phyloP scores from a whole-genome alignment of 2,888 invertebrate species.

The Lycophotia porphyrea region DNA sequence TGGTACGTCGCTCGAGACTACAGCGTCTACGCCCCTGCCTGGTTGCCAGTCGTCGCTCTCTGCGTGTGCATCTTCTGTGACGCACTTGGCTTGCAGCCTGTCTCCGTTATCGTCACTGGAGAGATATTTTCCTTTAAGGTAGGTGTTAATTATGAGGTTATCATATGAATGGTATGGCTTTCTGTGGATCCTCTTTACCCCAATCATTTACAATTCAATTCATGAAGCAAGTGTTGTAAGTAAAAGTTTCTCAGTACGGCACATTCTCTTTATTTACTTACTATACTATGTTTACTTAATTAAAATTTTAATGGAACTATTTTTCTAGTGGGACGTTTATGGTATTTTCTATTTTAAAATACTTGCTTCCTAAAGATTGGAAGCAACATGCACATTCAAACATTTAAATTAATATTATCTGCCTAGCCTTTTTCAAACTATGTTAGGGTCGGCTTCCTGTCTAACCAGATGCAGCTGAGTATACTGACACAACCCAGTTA shows the following conservation, averaged over 20 bases:
- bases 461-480: no score
- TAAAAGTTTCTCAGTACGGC: background rate
- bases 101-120: slow-evolving; percentile 86
- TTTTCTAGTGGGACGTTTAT: background rate
- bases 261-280: no score
- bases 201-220: background rate
- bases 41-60: slow-evolving; percentile 87
- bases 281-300: no score
- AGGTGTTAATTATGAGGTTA: background rate
- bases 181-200: background rate
- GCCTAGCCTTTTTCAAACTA: no score
- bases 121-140: slow-evolving; percentile 89
- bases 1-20: slow-evolving; percentile 81
- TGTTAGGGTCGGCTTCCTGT: no score
- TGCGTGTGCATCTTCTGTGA: slow-evolving; percentile 89
- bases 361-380: background rate
- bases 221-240: background rate
- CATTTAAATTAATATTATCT: no score
- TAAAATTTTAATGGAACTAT: no score
- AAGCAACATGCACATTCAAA: no score
- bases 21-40: slow-evolving; percentile 77
- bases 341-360: background rate
- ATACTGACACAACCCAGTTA: no score
- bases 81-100: slow-evolving; percentile 87
- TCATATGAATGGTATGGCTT: background rate